A percentile compares a stretch with the other conserved stretches of the same genome.
phyloP scores from a whole-genome alignment of 2,113 vertebrate species.

The Tachuris rubrigastra region DNA sequence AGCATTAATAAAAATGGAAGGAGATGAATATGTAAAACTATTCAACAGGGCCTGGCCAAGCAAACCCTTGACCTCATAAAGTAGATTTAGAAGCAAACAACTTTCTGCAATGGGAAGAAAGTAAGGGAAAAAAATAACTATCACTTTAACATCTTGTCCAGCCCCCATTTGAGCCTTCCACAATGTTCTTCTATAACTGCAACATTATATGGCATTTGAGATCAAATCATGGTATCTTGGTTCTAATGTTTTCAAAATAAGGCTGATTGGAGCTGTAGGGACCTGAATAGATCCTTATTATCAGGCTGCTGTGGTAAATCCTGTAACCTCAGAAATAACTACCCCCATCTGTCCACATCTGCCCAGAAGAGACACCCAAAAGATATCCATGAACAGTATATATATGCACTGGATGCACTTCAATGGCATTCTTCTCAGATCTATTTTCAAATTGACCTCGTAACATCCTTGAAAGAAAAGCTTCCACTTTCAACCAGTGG shows the following conservation, averaged over 20 bases:
- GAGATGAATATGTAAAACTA: background rate
- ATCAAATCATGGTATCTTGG: background rate
- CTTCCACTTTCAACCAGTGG: background rate
- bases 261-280: background rate
- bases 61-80: background rate
- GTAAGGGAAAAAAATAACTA: background rate
- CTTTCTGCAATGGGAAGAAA: background rate
- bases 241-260: background rate
- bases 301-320: background rate
- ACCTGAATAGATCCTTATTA: background rate
- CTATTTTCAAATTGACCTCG: background rate
- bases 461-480: background rate
- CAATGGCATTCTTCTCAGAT: background rate
- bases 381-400: fast-evolving
- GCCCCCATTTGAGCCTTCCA: background rate
- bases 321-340: background rate
- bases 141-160: background rate
- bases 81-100: background rate
- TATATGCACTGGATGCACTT: background rate
- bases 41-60: background rate
- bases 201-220: background rate
- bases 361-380: background rate
- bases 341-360: background rate
- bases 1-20: background rate
- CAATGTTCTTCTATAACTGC: background rate